phyloP scores from a whole-genome alignment of 23 tunicate genomes.

The Phallusia fumigata region DNA sequence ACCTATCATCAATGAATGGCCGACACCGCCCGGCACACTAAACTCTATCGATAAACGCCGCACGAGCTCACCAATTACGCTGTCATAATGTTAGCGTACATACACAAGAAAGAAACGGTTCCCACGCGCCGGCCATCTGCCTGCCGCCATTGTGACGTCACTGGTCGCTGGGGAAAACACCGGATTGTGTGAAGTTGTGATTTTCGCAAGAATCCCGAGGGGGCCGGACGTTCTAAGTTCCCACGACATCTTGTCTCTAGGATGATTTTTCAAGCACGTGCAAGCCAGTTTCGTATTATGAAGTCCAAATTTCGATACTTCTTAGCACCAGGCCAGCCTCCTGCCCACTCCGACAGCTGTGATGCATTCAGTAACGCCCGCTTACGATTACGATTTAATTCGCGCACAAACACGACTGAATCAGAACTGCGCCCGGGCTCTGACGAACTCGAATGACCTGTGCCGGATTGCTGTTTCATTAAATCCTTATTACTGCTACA shows the following conservation, averaged over 20 bases:
- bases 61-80: not conserved
- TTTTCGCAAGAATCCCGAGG: not conserved
- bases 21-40: not conserved
- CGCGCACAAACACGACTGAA: not conserved
- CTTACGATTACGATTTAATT: not conserved
- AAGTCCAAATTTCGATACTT: not conserved
- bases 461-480: not conserved
- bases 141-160: constrained; percentile 12
- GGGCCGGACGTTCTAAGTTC: not conserved
- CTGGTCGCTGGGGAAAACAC: constrained; percentile 8
- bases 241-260: not conserved
- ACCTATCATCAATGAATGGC: not conserved
- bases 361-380: not conserved
- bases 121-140: constrained; percentile 14
- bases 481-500: no score
- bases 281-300: not conserved
- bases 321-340: no score
- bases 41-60: not conserved
- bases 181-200: constrained; percentile 13
- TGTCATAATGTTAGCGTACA: not conserved
- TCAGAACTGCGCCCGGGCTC: not conserved
- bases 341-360: not conserved
- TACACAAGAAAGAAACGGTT: not conserved
- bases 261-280: not conserved
- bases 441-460: not conserved